phyloP scores from a whole-genome alignment of 2,888 invertebrate genomes.

The Anticlea derivata region DNA sequence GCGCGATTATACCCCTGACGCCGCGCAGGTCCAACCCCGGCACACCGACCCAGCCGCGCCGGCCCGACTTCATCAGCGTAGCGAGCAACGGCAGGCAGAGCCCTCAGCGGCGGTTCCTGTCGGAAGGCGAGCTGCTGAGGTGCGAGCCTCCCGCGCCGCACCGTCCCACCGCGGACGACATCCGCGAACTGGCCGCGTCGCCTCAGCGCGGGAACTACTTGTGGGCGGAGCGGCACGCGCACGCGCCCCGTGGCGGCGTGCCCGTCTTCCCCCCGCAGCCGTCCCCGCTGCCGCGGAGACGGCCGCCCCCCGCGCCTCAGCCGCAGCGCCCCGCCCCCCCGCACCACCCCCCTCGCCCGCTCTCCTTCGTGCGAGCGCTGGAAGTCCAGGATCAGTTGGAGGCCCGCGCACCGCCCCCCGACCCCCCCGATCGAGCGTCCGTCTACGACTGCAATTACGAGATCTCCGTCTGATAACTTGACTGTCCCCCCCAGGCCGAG shows the following conservation, averaged over 20 bases:
- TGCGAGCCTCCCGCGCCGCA: constrained; percentile 89
- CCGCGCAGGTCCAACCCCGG: constrained; percentile 94
- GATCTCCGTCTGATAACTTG: constrained; percentile 91
- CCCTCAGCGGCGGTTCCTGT: constrained; percentile 91
- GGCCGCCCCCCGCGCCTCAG: constrained; percentile 77
- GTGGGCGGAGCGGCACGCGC: constrained; percentile 78
- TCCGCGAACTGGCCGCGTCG: constrained; percentile 93
- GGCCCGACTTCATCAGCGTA: constrained; percentile 94
- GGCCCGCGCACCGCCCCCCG: constrained; percentile 84
- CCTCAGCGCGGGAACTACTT: constrained; percentile 87
- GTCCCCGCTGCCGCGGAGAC: constrained; percentile 61
- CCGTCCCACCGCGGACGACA: constrained; percentile 86
- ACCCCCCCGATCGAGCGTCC: constrained; percentile 92
- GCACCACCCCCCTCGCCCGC: constrained; percentile 86
- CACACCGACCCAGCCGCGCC: constrained; percentile 94
- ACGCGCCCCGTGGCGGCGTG: constrained; percentile 60
- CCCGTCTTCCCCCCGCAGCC: constrained; percentile 69
- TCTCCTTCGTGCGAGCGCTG: constrained; percentile 94
- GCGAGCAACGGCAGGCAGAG: constrained; percentile 85
- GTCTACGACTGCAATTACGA: constrained; percentile 98
- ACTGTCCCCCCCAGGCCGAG: neutral
- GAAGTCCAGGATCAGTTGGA: constrained; percentile 96
- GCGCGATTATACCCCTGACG: constrained; percentile 82
- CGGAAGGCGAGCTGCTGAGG: constrained; percentile 91
- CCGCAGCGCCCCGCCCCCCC: constrained; percentile 63